These are phyloP conservation scores for Magallana angulata DNA, from an alignment of 1,140 invertebrate genomes.

Conservation along the genomic window DNA sequence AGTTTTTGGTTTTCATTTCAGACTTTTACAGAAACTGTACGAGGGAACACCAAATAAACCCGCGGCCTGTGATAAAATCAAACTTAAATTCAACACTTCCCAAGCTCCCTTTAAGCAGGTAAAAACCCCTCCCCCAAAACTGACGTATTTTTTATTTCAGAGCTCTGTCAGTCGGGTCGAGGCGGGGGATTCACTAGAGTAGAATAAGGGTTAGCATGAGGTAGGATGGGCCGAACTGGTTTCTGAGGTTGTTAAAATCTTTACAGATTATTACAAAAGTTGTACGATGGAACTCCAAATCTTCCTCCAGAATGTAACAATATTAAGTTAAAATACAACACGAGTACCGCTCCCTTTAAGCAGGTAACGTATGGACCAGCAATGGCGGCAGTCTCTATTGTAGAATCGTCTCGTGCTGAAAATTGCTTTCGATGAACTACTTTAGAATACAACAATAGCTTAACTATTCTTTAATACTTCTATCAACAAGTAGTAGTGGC, in stretches of 20 bases:
- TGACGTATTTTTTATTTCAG: constrained; percentile 5
- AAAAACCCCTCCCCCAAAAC: constrained; percentile 12
- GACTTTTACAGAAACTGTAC: constrained; percentile 63
- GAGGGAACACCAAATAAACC: constrained; percentile 66
- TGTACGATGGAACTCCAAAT: constrained; percentile 66
- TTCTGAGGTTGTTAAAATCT: neutral
- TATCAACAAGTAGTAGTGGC: too few relatives aligned
- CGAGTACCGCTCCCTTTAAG: constrained; percentile 65
- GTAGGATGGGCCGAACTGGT: neutral
- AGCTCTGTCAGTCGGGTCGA: constrained; percentile 23
- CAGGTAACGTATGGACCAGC: constrained; percentile 58
- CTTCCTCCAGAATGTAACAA: constrained; percentile 57
- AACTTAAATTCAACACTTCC: constrained; percentile 58
- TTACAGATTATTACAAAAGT: constrained; percentile 63
- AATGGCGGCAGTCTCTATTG: neutral
- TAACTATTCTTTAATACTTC: too few relatives aligned
- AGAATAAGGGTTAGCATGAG: neutral
- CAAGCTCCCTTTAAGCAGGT: constrained; percentile 70
- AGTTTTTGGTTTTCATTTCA: constrained; percentile 44
- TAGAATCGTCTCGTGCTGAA: neutral
- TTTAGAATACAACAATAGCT: too few relatives aligned
- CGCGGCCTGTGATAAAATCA: constrained; percentile 52
- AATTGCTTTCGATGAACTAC: too few relatives aligned
- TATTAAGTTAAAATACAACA: constrained; percentile 60
- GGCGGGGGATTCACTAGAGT: too few relatives aligned